Conservation (phyloP, 2,888 invertebrate species). For the Mimachlamys varia region DNA sequence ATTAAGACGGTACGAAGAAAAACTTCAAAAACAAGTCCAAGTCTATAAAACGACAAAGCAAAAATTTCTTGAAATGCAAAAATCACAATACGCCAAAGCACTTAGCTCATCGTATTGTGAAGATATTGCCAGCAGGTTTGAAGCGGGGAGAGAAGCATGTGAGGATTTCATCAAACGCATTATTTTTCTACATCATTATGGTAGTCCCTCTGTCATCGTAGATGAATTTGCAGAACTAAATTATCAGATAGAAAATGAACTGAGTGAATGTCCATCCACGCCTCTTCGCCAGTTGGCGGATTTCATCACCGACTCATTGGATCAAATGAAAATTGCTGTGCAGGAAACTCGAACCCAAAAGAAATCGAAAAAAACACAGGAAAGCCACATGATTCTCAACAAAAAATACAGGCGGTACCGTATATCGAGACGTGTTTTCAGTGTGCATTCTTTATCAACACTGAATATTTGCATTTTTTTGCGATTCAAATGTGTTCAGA, state of each 20-base stretch:
- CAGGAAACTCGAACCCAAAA: neutral
- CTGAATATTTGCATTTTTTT: too few relatives aligned
- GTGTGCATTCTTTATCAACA: too few relatives aligned
- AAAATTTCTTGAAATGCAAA: neutral
- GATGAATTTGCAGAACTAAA: neutral
- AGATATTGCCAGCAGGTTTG: neutral
- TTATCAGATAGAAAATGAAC: neutral
- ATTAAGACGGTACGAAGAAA: neutral
- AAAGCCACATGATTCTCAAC: too few relatives aligned
- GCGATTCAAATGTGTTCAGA: too few relatives aligned
- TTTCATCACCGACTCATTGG: neutral
- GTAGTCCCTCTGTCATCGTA: neutral
- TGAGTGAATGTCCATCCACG: neutral
- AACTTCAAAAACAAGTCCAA: neutral
- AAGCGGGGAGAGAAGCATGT: neutral
- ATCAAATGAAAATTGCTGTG: neutral
- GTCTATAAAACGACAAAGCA: neutral
- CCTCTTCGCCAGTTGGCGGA: neutral
- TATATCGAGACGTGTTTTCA: too few relatives aligned
- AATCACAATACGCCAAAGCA: neutral
- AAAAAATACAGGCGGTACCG: too few relatives aligned
- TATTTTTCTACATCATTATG: neutral
- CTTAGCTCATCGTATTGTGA: neutral
- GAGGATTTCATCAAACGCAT: neutral
- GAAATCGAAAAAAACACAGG: neutral